Conservation (phyloP, 2,888 invertebrate species). For the Troides helena region DNA sequence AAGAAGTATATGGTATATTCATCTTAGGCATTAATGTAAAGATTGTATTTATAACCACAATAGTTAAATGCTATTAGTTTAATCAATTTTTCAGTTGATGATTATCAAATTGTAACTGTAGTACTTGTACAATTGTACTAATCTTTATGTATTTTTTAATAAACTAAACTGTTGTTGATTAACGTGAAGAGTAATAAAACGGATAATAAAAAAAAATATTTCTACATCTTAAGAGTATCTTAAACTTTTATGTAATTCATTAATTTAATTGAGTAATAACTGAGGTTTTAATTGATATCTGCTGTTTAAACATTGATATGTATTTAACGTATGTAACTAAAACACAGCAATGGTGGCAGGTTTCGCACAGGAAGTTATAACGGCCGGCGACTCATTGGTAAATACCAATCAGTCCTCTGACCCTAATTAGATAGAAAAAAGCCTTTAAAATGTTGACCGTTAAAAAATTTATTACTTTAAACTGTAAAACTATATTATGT, state of each 20-base stretch:
- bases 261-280: not conserved
- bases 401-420: slow-evolving; percentile 1
- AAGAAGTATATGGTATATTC: too few relatives aligned
- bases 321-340: not conserved
- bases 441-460: not conserved
- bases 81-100: too few relatives aligned
- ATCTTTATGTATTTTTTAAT: too few relatives aligned
- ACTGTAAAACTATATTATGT: not conserved
- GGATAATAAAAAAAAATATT: too few relatives aligned
- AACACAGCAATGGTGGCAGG: not conserved
- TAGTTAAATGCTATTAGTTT: too few relatives aligned
- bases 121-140: too few relatives aligned
- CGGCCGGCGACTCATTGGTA: not conserved
- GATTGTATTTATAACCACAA: too few relatives aligned
- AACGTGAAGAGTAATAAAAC: too few relatives aligned
- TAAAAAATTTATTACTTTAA: not conserved
- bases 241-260: not conserved
- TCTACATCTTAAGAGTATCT: too few relatives aligned
- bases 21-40: too few relatives aligned
- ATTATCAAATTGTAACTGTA: too few relatives aligned
- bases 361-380: slow-evolving; percentile 5
- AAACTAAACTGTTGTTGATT: too few relatives aligned
- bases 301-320: not conserved
- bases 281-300: not conserved
- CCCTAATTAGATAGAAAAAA: not conserved